These are phyloP conservation scores for Nebria salina DNA, from an alignment of 2,888 invertebrate genomes.

Conservation along the genomic window DNA sequence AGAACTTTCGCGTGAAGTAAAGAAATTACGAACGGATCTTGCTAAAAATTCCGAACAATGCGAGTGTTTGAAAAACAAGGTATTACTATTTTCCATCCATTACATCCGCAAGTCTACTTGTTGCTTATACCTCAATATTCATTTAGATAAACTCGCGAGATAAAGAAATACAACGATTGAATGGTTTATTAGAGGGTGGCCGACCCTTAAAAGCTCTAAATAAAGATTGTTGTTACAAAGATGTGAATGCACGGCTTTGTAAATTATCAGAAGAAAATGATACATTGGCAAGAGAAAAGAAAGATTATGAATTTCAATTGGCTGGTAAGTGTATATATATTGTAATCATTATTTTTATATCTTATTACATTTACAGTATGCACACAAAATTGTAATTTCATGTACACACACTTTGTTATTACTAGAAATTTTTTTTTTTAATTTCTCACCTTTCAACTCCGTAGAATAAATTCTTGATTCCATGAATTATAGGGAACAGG, in stretches of 20 bases:
- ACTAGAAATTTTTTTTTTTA: no score
- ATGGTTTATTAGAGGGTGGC: slow-evolving; percentile 76
- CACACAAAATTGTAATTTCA: no score
- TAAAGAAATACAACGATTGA: slow-evolving; percentile 76
- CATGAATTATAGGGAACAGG: no score
- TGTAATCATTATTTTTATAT: slow-evolving; percentile 20
- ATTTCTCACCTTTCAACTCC: no score
- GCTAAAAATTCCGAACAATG: slow-evolving; percentile 57
- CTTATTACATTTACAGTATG: no score
- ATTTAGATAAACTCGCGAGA: slow-evolving; percentile 65
- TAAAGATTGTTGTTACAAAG: slow-evolving; percentile 73
- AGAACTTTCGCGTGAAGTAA: slow-evolving; percentile 61
- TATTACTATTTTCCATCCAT: slow-evolving; percentile 9
- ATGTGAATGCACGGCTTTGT: slow-evolving; percentile 63
- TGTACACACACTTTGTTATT: no score
- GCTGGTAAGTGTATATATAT: slow-evolving; percentile 58
- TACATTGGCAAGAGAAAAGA: slow-evolving; percentile 70
- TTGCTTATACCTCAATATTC: not conserved
- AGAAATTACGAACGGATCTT: slow-evolving; percentile 61
- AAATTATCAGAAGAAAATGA: slow-evolving; percentile 67
- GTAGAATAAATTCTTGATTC: no score
- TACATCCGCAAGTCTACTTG: not conserved
- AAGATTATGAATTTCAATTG: slow-evolving; percentile 66
- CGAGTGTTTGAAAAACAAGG: slow-evolving; percentile 62
- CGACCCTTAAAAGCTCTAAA: slow-evolving; percentile 71